phyloP scores from a whole-genome alignment of 2,888 invertebrate species.

The Seladonia tumulorum region DNA sequence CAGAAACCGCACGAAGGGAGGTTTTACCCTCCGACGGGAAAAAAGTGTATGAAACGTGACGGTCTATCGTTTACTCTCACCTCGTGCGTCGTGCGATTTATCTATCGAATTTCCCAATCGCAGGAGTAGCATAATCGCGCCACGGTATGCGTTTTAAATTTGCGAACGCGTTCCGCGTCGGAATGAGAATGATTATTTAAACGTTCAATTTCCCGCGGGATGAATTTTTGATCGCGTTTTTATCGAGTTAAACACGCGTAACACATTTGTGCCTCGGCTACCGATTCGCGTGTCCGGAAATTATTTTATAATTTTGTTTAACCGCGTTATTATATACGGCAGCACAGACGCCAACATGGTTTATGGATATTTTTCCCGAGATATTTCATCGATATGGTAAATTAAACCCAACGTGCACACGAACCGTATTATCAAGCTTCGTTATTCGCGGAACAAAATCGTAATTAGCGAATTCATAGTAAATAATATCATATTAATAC shows the following conservation, averaged over 20 bases:
- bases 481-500: background rate
- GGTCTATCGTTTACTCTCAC: background rate
- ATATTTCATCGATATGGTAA: background rate
- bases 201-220: background rate
- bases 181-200: background rate
- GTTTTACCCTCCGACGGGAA: constrained; percentile 3
- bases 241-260: background rate
- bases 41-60: constrained; percentile 12
- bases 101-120: background rate
- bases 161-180: background rate
- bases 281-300: background rate
- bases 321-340: background rate
- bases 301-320: background rate
- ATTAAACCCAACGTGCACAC: background rate
- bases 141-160: background rate
- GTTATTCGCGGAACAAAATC: background rate
- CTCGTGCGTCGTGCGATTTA: background rate
- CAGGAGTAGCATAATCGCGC: background rate
- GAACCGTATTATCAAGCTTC: background rate
- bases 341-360: background rate
- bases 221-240: background rate
- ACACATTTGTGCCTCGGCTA: background rate
- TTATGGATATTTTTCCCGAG: background rate
- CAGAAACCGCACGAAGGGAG: constrained; percentile 39
- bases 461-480: background rate